Percentiles rank a stretch among this genome's conserved stretches.
These are phyloP conservation scores for Porites lutea DNA, from an alignment of 64 coral and sea anemone genomes.

Conservation along the genomic window DNA sequence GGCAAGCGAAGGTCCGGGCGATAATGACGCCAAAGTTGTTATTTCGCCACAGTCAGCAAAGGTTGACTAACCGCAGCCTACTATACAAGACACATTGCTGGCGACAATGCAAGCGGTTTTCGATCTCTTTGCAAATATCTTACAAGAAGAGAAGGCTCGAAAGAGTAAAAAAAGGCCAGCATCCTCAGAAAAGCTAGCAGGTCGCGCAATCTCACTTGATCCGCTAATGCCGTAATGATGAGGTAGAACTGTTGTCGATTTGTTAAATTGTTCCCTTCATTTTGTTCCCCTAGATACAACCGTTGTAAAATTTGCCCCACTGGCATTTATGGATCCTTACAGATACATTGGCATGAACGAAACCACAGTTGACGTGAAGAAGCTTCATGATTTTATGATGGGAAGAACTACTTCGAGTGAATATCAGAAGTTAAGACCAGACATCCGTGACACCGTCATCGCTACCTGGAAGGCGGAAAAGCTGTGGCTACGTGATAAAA, in stretches of 20 bases:
- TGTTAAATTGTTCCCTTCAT: background rate
- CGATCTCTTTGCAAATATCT: background rate
- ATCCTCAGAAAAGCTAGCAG: background rate
- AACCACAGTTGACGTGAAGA: background rate
- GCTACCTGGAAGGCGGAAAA: constrained; percentile 54
- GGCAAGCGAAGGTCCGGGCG: background rate
- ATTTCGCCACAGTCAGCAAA: background rate
- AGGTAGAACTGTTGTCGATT: too few relatives aligned
- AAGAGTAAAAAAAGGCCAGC: background rate
- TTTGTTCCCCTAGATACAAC: constrained; percentile 43
- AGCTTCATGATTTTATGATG: constrained; percentile 35
- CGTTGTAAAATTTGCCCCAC: constrained; percentile 67
- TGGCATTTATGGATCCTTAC: constrained; percentile 56
- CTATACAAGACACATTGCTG: background rate
- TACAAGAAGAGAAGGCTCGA: background rate
- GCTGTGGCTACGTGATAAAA: constrained; percentile 53
- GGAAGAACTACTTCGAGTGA: background rate
- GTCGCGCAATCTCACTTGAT: too few relatives aligned
- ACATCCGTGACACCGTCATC: constrained; percentile 59
- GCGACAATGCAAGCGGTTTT: constrained; percentile 4
- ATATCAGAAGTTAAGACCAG: constrained; percentile 32
- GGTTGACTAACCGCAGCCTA: background rate
- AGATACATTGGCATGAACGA: constrained; percentile 56
- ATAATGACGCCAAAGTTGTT: background rate
- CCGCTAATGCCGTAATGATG: too few relatives aligned